Base-by-base conservation (phyloP, 2,888 invertebrate genomes). In the Amphimallon solstitiale region DNA sequence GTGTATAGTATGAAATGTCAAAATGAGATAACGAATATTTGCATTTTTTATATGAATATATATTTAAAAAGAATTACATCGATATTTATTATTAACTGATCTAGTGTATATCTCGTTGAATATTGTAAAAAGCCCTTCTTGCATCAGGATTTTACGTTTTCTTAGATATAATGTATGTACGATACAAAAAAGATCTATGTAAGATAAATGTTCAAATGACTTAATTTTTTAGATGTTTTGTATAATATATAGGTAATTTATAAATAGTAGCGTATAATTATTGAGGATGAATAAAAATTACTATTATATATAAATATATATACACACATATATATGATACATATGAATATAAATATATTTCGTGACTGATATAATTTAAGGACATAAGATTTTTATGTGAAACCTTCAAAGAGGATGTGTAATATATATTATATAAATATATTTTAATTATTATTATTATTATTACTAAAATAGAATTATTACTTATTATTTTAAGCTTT, bases 201-300 rank as follows among this genome's bases (percentile, higher is more conserved):
- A 80, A 80, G 78, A 80, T 80, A 80, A 78, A 78, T 79, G 78
- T 80, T 80, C 76, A 66, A 72, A 72, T 68, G 74, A 75, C 76
- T 77, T 60, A 51, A 56, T 78, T 78, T 79, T 78, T 78, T 80
- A 79, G 78, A 76, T 80, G 80, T 80, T 76, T 76, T 76, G 78
- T 79, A 77, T 29, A 3, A 29, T 29, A 29, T 7, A 29, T 29
- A 29, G 29, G 75, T 77, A 77, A 76, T 70, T 72, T 73, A 68
- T 72, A 59, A 59, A 59, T 59, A 59, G 45, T 59, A 72, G 69
- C 45, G 48, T 64, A 37, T 56, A 64, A 64, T 48, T 64, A 64
- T 51, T 35, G 29, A 52, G 35, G 29, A 35, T 3, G 6, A 29
- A 29, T 29, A 29, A 29, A 9, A 29, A 29, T 29, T 29, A 5